A percentile compares a stretch with the other conserved stretches of the same genome.
Evolutionary conservation across 2,888 invertebrate species (phyloP).

Genomic region (Polydrusus tereticollis): DNA sequence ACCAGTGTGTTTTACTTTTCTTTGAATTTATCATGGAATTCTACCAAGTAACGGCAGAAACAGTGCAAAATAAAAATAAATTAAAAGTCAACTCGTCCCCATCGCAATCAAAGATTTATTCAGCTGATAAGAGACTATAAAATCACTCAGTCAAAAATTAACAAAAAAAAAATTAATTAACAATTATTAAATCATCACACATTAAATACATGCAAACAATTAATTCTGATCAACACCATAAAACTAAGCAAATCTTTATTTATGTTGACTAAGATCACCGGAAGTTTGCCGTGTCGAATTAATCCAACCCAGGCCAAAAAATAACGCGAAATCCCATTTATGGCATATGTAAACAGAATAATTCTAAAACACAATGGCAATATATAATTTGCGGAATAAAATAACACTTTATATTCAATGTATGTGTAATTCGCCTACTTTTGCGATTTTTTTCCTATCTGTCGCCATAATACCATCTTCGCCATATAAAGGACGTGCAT

Average conservation of each 20-base stretch:
- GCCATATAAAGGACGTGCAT: constrained; percentile 3
- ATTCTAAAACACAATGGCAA: background rate
- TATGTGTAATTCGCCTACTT: constrained; percentile 14
- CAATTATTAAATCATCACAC: no score
- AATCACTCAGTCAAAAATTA: no score
- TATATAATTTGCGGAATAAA: constrained; percentile 7
- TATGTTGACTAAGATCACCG: background rate
- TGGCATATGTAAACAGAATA: constrained; percentile 11
- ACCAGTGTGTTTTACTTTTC: no score
- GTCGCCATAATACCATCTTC: constrained; percentile 3
- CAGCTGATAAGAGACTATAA: no score
- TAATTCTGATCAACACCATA: background rate
- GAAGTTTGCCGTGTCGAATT: constrained; percentile 1
- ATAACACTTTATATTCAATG: constrained; percentile 13
- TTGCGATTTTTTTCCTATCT: constrained; percentile 3
- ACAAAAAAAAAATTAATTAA: no score
- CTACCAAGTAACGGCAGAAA: no score
- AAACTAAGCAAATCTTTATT: background rate
- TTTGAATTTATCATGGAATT: no score
- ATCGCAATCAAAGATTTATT: no score
- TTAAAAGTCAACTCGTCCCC: no score
- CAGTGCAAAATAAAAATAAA: no score
- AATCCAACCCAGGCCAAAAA: background rate
- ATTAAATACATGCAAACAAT: no score
- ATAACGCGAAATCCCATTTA: background rate